Evolutionary conservation across 2,888 invertebrate genomes (phyloP).

Genomic region (Germaria angustata): DNA sequence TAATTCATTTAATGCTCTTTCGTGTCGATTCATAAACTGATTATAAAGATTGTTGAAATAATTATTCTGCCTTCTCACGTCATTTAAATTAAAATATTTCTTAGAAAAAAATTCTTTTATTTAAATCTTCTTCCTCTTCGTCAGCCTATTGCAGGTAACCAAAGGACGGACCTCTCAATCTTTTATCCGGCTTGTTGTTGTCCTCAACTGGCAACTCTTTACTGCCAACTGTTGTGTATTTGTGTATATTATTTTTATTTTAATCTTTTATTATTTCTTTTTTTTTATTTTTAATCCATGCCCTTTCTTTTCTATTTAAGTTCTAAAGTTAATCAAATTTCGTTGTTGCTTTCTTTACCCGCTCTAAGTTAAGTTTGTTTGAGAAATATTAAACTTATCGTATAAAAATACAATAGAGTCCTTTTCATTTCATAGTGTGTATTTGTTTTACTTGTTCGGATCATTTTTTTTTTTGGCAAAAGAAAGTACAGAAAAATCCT

Average conservation of each 20-base stretch:
- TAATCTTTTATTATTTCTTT: conserved; percentile 12
- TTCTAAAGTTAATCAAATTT: conserved; percentile 54
- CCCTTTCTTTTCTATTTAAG: conserved; percentile 28
- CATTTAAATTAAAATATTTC: too few species aligned
- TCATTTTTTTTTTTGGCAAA: background rate
- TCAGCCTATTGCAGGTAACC: too few species aligned
- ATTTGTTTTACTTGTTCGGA: background rate
- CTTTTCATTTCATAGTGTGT: background rate
- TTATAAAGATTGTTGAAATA: too few species aligned
- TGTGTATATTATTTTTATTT: background rate
- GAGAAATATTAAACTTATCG: conserved; percentile 25
- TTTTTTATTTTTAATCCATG: conserved; percentile 36
- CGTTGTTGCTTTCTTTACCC: background rate
- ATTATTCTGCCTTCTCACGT: too few species aligned
- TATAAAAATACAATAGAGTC: conserved; percentile 17
- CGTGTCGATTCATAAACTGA: too few species aligned
- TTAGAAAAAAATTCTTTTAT: too few species aligned
- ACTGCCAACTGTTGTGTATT: background rate
- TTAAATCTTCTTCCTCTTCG: too few species aligned
- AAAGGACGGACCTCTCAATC: too few species aligned
- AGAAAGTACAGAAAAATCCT: conserved; percentile 41
- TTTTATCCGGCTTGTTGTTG: background rate
- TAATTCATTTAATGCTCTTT: too few species aligned
- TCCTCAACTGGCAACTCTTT: background rate
- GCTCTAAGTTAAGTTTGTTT: conserved; percentile 1